Conservation (phyloP, 2,888 invertebrate genomes). For the Eupithecia subumbrata region DNA sequence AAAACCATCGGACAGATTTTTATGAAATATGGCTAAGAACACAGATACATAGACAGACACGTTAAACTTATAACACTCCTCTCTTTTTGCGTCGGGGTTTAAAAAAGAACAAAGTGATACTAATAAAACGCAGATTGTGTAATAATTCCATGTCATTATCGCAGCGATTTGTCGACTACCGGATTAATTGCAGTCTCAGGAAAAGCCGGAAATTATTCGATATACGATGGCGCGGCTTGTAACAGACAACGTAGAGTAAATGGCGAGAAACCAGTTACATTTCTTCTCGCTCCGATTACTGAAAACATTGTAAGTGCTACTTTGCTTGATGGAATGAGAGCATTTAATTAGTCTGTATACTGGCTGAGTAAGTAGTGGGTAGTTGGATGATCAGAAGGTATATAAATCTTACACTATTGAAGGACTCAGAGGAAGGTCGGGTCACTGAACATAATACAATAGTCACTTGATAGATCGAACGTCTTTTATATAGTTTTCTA, state of each 20-base stretch:
- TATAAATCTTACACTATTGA: not conserved
- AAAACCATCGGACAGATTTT: no score
- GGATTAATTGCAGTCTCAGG: constrained; percentile 4
- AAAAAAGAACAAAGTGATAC: not conserved
- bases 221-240: not conserved
- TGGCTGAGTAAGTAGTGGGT: constrained; percentile 1
- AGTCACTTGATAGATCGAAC: not conserved
- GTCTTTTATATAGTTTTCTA: not conserved
- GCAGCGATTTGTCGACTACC: not conserved
- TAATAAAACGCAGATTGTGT: not conserved
- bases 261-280: not conserved
- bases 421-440: not conserved
- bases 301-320: constrained; percentile 9
- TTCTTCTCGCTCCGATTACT: constrained; percentile 5
- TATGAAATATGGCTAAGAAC: no score
- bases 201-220: not conserved
- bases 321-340: constrained; percentile 19
- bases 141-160: not conserved
- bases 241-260: not conserved
- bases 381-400: constrained; percentile 12
- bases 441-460: not conserved
- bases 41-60: no score
- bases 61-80: no score
- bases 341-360: constrained; percentile 23
- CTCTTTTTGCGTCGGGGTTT: no score